Percentiles rank a stretch among this genome's conserved stretches.
Evolutionary conservation across 2,888 invertebrate species (phyloP).

Genomic region (Hyles lineata): DNA sequence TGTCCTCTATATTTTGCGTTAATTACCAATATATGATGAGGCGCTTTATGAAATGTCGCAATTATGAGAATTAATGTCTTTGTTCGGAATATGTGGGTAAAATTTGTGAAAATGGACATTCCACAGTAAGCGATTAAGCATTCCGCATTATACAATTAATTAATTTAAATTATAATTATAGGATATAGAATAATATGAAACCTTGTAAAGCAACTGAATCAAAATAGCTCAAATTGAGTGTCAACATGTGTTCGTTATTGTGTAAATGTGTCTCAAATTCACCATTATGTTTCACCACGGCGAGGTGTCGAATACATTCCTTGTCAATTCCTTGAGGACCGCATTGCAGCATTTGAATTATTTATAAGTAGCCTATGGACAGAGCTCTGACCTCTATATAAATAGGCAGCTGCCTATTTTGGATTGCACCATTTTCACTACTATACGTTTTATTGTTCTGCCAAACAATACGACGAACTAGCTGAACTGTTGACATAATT

Average conservation of each 20-base stretch:
- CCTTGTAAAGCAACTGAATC: background rate
- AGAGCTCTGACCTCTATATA: constrained; percentile 8
- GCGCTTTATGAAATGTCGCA: constrained; percentile 36
- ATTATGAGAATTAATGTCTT: constrained; percentile 3
- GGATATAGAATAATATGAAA: background rate
- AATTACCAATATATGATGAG: constrained; percentile 45
- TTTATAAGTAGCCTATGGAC: constrained; percentile 76
- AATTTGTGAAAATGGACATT: background rate
- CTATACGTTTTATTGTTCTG: constrained; percentile 56
- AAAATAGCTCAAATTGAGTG: background rate
- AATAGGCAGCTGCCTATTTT: constrained; percentile 59
- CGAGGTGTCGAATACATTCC: constrained; percentile 57
- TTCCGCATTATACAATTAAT: no score
- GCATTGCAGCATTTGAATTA: constrained; percentile 81
- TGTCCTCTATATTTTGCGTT: constrained; percentile 49
- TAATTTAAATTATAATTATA: background rate
- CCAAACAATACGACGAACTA: constrained; percentile 48
- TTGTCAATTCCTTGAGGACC: constrained; percentile 71
- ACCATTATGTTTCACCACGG: constrained; percentile 48
- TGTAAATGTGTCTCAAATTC: constrained; percentile 49
- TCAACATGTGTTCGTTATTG: constrained; percentile 23
- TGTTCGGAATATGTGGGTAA: background rate
- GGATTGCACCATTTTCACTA: constrained; percentile 52
- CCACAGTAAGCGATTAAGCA: no score
- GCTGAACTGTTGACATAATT: constrained; percentile 50